Base-by-base conservation (phyloP, 2,113 vertebrate genomes). In the Leucoraja erinaceus region DNA sequence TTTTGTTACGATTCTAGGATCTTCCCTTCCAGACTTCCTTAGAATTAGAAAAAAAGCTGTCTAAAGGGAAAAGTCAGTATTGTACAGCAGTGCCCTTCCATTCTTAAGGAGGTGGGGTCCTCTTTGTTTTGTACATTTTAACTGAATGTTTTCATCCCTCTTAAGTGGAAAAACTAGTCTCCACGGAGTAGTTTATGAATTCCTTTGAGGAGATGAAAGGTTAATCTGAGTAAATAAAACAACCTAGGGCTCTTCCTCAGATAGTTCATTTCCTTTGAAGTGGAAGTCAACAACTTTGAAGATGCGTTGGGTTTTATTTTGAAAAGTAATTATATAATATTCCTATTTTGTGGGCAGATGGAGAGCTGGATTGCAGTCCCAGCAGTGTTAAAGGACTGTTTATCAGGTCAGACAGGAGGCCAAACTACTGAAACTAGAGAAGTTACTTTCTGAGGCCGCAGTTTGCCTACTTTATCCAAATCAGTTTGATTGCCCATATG, bases 201-300 rank as follows among this genome's bases (percentile, higher is more conserved):
- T 11, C 28, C 28, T 31, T 5, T 63, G 12, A 56, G 81, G 25
- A 31, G 83, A 63, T n/a, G 5, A 63, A 33, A 63, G 83, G 83
- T 88, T 88, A 88, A 88, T 88, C 59, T 63, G 59, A 88, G n/a
- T 88, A n/a, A 88, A 88, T 61, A 63, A n/a, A 33, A 88, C n/a
- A 61, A 88, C 56, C 59, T 18, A 63, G 59, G 28, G 28, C 28
- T 88, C 22, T 61, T 31, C 11, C 59, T 88, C 28, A 86, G 56
- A 88, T 61, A 66, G 12, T 2, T 88, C 59, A n/a, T 88, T 63
- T 88, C 28, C 59, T 88, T 88, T 88, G 83, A 88, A 88, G 83
- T 88, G 38, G 83, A 66, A 31, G 56, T 61, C 83, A 63, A 12
- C n/a, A 20, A 88, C 83, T 86, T 61, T 86, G 83, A 86, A 86